phyloP scores from a whole-genome alignment of 2,888 invertebrate species.

The Calameuta filiformis region DNA sequence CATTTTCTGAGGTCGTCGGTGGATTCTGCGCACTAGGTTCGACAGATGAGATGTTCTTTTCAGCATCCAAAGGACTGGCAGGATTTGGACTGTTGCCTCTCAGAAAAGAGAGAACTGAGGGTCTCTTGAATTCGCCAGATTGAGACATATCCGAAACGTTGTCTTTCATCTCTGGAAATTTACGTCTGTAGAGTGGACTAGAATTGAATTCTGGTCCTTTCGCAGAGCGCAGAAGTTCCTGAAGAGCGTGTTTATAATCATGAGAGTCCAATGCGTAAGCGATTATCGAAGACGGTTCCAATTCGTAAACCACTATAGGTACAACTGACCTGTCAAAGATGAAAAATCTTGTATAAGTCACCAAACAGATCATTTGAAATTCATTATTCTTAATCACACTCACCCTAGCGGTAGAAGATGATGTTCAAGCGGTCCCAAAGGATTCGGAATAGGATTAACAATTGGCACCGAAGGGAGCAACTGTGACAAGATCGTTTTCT shows the following conservation, averaged over 20 bases:
- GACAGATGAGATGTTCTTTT: constrained; percentile 40
- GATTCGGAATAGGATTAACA: constrained; percentile 68
- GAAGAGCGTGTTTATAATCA: constrained; percentile 76
- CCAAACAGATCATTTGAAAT: neutral
- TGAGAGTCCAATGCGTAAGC: constrained; percentile 81
- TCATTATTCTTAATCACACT: constrained; percentile 31
- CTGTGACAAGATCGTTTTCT: constrained; percentile 76
- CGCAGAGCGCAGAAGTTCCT: constrained; percentile 62
- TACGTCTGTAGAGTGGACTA: constrained; percentile 68
- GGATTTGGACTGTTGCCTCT: constrained; percentile 58
- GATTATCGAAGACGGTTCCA: constrained; percentile 86
- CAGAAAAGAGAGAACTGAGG: constrained; percentile 60
- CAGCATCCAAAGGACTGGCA: constrained; percentile 54
- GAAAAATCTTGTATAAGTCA: neutral
- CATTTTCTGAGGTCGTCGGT: constrained; percentile 35
- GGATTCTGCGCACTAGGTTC: constrained; percentile 25
- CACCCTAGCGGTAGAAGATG: constrained; percentile 73
- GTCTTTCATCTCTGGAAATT: constrained; percentile 65
- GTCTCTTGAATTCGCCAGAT: constrained; percentile 55
- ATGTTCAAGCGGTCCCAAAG: constrained; percentile 77
- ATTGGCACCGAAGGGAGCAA: constrained; percentile 71
- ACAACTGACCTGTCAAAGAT: constrained; percentile 59
- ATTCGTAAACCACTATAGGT: constrained; percentile 82
- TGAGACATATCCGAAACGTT: constrained; percentile 47
- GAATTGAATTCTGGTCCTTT: constrained; percentile 62